Conservation (phyloP, 2,797 vertebrate genomes). For the Sciurus carolinensis region DNA sequence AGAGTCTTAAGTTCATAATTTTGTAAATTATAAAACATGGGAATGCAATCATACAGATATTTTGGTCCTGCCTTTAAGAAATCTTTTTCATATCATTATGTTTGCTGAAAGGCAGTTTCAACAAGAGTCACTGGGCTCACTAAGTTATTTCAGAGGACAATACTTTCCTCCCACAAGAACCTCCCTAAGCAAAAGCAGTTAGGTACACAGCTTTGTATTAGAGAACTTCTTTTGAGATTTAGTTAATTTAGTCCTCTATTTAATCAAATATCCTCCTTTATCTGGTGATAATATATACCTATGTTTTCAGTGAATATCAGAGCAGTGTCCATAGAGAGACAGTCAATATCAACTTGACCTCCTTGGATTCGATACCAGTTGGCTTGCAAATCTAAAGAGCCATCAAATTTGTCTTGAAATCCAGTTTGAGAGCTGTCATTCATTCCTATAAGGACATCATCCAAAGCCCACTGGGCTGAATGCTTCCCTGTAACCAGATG, state of each 20-base stretch:
- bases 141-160: conserved; percentile 31
- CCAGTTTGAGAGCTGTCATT: conserved; percentile 98
- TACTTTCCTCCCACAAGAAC: background rate
- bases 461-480: conserved; percentile 98
- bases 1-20: background rate
- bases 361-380: conserved; percentile 99
- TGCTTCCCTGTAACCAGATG: conserved; percentile 93
- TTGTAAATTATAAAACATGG: background rate
- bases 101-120: background rate
- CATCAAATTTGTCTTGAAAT: conserved; percentile 98
- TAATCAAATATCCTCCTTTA: conserved; percentile 65
- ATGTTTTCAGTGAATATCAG: conserved; percentile 95
- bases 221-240: conserved; percentile 45
- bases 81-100: background rate
- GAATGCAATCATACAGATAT: background rate
- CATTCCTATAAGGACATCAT: conserved; percentile 98
- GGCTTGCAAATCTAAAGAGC: conserved; percentile 94
- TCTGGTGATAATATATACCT: conserved; percentile 86
- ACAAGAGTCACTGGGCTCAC: background rate
- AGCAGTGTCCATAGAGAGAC: conserved; percentile 96
- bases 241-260: conserved; percentile 61
- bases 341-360: conserved; percentile 97
- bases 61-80: conserved; percentile 55
- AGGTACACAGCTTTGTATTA: conserved; percentile 44
- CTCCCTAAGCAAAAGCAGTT: conserved; percentile 4